Evolutionary conservation across 2,113 vertebrate genomes (phyloP), one percentile per base, ranked within the genome.

Genomic region (Clarias magur): DNA sequence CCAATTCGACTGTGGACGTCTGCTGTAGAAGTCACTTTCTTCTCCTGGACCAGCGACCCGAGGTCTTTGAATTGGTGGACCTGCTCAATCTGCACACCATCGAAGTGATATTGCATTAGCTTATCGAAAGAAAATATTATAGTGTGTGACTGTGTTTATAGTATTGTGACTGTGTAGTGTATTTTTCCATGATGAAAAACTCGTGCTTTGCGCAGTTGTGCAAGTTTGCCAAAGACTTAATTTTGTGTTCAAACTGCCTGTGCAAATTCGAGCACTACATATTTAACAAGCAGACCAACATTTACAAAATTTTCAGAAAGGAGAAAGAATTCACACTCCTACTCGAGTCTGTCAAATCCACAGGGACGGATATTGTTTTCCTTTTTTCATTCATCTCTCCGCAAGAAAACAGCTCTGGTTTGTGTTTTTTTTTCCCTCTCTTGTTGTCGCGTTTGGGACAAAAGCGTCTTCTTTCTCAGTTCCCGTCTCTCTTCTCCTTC

Each of bases 361-460:
- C 80, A 82, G 84, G 90, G 85, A 82, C 68, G 62, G 85, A 83
- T 70, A 62, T 76, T 67, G 67, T 88, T 85, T 68, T 12, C 82
- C 79, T 67, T 79, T 65, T 83, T 88, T 67, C 59, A 80, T 86
- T 82, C 83, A 87, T 82, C 79, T 16, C 79, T 12, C 25, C 0
- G 23, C 21, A 30, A 48, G 85, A 23, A 34, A 82, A 87, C 84
- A 38, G 25, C 78, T 63, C 63, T 48, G 62, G 27, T 85, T 82
- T 68, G 84, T 53, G 59, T 48, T 73, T 78, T 84, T 68, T 85
- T 78, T 10, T 63, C n/a, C 63, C 80, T 82, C 73, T 84, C 76
- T 38, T 19, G 30, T 87, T 89, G 88, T 88, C 82, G 79, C 90
- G 91, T 84, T 91, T 88, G 75, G 84, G 16, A 86, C 89, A 89